Conservation (phyloP, 2,888 invertebrate genomes). For the Kuschelorhynchus macadamiae region DNA sequence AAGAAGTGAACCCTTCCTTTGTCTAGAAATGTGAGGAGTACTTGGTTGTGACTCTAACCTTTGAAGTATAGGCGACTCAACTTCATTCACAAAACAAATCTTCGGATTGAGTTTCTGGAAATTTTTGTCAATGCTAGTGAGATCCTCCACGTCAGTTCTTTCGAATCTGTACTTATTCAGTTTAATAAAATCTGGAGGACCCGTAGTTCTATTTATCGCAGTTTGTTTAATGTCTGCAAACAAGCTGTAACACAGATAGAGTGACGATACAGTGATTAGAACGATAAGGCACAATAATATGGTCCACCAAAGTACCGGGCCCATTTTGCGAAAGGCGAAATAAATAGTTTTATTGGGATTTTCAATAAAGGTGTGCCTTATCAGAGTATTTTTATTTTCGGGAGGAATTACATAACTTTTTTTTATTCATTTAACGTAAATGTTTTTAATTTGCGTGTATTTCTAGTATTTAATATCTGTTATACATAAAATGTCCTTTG, state of each 20-base stretch:
- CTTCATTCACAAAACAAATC: conserved; percentile 47
- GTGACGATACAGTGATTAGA: conserved; percentile 47
- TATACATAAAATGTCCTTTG: too few relatives aligned
- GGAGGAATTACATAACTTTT: conserved; percentile 6
- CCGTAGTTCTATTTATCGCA: background rate
- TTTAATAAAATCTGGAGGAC: conserved; percentile 1
- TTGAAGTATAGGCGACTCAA: conserved; percentile 10
- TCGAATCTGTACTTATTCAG: conserved; percentile 45
- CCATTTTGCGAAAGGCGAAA: conserved; percentile 46
- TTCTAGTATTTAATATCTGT: too few relatives aligned
- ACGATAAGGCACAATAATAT: conserved; percentile 42
- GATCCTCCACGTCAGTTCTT: conserved; percentile 51
- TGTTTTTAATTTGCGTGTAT: too few relatives aligned
- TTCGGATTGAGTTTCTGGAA: conserved; percentile 36
- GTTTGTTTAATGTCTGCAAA: conserved; percentile 31
- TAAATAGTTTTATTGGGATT: conserved; percentile 30
- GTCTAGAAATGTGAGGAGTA: conserved; percentile 4
- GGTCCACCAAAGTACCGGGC: conserved; percentile 51
- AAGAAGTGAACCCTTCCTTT: conserved; percentile 36
- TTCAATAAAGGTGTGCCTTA: conserved; percentile 8
- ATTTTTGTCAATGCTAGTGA: conserved; percentile 49
- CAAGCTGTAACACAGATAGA: conserved; percentile 45
- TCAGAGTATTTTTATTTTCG: conserved; percentile 2
- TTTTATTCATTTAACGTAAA: too few relatives aligned
- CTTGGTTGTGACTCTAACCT: background rate